Percentiles rank a stretch among this genome's conserved stretches.
Evolutionary conservation across 2,113 vertebrate genomes (phyloP).

Genomic region (Emydocephalus ijimae): DNA sequence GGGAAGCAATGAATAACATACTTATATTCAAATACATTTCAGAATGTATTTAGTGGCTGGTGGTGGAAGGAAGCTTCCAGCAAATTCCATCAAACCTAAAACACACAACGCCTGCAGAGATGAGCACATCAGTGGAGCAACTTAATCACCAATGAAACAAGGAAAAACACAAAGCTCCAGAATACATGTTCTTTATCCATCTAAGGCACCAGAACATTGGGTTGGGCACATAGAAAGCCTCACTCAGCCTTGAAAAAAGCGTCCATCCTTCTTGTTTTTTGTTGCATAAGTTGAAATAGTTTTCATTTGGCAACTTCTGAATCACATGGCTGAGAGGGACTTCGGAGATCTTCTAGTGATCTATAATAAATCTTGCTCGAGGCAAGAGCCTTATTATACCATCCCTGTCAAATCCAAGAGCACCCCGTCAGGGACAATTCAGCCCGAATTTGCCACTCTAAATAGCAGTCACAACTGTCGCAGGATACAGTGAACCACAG

Average conservation of each 20-base stretch:
- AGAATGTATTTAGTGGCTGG: neutral
- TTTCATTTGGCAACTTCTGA: neutral
- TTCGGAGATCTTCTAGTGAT: no score
- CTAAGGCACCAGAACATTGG: neutral
- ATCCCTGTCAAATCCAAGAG: neutral
- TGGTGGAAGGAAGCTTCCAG: neutral
- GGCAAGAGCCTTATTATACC: neutral
- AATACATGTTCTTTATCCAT: no score
- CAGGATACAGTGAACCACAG: neutral
- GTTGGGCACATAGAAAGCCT: neutral
- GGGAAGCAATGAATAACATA: neutral
- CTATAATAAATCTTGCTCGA: no score
- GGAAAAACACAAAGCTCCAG: neutral
- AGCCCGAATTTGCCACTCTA: neutral
- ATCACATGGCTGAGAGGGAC: neutral
- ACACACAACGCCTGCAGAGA: neutral
- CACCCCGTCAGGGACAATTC: neutral
- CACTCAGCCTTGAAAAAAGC: neutral
- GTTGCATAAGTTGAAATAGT: neutral
- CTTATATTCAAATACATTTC: no score
- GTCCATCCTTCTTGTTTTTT: neutral
- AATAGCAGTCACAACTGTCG: neutral
- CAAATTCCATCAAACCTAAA: neutral
- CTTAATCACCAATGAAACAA: neutral
- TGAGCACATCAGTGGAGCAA: neutral